Percentiles rank a stretch among this genome's conserved stretches.
Conservation (phyloP, 2,113 vertebrate species). For the Arizona elegans region DNA sequence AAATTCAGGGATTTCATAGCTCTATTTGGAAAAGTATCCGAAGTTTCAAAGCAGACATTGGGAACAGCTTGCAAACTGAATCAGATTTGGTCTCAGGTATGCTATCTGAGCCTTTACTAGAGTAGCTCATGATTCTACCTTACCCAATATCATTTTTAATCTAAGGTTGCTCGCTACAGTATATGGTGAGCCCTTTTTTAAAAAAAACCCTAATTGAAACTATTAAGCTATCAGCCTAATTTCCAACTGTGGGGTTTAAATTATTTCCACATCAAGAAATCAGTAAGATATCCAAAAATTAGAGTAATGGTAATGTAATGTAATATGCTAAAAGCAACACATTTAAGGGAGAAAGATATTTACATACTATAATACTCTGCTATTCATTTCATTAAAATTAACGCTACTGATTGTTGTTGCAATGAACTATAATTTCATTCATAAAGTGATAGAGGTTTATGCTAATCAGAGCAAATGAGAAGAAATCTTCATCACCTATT, state of each 20-base stretch:
- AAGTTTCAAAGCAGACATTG: neutral
- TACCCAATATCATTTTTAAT: neutral
- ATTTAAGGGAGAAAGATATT: neutral
- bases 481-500: neutral
- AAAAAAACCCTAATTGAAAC: neutral
- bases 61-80: neutral
- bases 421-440: constrained; percentile 1
- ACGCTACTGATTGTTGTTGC: neutral
- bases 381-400: neutral
- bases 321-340: neutral
- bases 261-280: neutral
- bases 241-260: neutral
- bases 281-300: neutral
- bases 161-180: neutral
- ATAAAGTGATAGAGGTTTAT: neutral
- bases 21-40: neutral
- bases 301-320: neutral
- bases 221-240: neutral
- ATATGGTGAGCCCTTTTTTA: neutral
- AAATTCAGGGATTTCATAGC: neutral
- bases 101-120: neutral
- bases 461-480: neutral
- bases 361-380: constrained; percentile 7
- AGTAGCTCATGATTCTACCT: neutral
- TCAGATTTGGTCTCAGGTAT: neutral